A percentile compares a stretch with the other conserved stretches of the same genome.
phyloP scores from a whole-genome alignment of 2,888 invertebrate species.

The Idaea aversata region DNA sequence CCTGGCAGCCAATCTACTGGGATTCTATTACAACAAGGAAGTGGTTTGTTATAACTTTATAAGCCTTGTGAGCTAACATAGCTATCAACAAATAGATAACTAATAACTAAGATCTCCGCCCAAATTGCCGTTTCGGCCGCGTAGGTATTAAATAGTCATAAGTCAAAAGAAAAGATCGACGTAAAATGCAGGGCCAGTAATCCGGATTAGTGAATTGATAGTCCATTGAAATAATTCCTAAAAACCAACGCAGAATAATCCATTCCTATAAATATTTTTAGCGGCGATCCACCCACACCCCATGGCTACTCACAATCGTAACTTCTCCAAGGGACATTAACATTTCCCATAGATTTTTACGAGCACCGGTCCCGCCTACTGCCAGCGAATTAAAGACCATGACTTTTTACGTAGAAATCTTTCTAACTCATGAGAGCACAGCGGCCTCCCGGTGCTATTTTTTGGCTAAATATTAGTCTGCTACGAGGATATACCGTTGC shows the following conservation, averaged over 20 bases:
- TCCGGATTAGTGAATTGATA: no score
- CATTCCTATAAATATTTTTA: background rate
- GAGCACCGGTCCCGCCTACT: background rate
- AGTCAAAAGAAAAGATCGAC: no score
- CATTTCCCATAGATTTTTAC: conserved; percentile 1
- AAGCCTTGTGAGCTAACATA: background rate
- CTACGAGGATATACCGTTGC: no score
- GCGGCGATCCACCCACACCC: background rate
- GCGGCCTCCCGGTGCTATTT: no score
- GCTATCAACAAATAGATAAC: background rate
- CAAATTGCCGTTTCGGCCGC: no score
- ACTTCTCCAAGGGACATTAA: background rate
- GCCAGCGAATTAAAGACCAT: background rate
- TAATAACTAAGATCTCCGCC: background rate
- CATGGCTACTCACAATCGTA: background rate
- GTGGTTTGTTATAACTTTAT: background rate
- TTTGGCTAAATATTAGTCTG: no score
- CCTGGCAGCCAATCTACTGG: background rate
- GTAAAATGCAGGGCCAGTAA: no score
- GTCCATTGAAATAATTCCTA: no score
- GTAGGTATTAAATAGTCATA: no score
- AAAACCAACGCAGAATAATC: background rate
- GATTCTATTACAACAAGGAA: background rate
- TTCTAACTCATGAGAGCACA: no score
- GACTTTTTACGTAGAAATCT: background rate